Percentiles rank a stretch among this genome's conserved stretches.
Conservation (phyloP, 2,113 vertebrate species). For the Lagenorhynchus albirostris region DNA sequence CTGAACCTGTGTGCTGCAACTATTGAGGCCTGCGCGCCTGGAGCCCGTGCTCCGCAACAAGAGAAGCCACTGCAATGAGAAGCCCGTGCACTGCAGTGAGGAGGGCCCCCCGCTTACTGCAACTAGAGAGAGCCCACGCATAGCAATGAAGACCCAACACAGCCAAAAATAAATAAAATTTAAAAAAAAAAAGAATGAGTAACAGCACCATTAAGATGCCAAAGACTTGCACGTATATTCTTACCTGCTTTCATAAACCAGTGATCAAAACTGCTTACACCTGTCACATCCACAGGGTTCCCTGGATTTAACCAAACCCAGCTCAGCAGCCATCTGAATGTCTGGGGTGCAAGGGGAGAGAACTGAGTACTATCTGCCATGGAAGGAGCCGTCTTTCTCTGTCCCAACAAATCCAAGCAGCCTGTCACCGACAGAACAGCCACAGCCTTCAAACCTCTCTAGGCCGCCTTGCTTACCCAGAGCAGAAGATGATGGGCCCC, state of each 20-base stretch:
- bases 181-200: not conserved
- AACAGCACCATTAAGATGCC: not conserved
- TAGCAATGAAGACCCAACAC: too few relatives aligned
- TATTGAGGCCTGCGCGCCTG: too few relatives aligned
- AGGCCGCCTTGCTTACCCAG: not conserved
- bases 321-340: not conserved
- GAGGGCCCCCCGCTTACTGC: too few relatives aligned
- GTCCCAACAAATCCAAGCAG: not conserved
- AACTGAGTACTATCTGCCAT: not conserved
- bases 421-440: not conserved
- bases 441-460: not conserved
- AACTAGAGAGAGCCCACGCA: too few relatives aligned
- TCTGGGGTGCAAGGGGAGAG: not conserved
- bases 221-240: accelerated
- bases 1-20: too few relatives aligned
- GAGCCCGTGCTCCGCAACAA: too few relatives aligned
- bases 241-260: not conserved
- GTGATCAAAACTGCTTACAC: not conserved
- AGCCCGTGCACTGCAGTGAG: too few relatives aligned
- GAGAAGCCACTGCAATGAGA: too few relatives aligned
- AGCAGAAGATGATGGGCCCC: not conserved
- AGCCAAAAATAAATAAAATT: too few relatives aligned
- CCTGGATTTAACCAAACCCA: not conserved
- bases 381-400: not conserved
- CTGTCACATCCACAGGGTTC: not conserved